Evolutionary conservation across 1,140 invertebrate species (phyloP).

Genomic region (Pemphigus obesinymphae): DNA sequence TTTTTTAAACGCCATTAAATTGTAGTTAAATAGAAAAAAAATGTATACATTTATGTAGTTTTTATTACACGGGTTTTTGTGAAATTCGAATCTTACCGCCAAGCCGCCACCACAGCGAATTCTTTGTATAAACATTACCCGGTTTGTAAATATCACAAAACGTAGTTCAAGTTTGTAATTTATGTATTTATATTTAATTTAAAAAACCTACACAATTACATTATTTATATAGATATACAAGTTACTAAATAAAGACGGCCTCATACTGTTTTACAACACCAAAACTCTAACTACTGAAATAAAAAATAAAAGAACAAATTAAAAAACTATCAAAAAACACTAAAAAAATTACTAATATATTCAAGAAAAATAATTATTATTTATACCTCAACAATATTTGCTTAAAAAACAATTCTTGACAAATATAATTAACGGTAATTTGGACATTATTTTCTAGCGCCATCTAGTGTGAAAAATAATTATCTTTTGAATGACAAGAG

Average conservation of each 20-base stretch:
- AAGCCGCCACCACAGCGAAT: neutral
- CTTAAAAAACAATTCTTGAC: no score
- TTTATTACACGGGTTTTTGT: constrained; percentile 14
- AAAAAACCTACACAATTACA: neutral
- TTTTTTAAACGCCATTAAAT: no score
- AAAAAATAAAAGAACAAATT: neutral
- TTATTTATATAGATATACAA: neutral
- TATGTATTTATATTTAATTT: constrained; percentile 4
- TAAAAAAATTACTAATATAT: neutral
- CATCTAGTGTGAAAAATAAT: no score
- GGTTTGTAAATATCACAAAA: neutral
- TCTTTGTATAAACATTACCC: neutral
- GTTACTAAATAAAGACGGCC: neutral
- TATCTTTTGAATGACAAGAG: no score
- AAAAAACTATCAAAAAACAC: neutral
- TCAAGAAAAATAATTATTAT: no score
- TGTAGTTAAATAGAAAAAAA: neutral
- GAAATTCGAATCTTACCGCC: constrained; percentile 8
- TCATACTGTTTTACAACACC: neutral
- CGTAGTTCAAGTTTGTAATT: neutral
- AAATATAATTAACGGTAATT: no score
- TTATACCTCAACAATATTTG: no score
- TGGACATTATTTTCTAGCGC: no score
- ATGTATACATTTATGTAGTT: neutral
- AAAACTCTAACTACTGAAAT: neutral